Conservation (phyloP, 2,888 invertebrate species). For the Drosophila subquinaria region DNA sequence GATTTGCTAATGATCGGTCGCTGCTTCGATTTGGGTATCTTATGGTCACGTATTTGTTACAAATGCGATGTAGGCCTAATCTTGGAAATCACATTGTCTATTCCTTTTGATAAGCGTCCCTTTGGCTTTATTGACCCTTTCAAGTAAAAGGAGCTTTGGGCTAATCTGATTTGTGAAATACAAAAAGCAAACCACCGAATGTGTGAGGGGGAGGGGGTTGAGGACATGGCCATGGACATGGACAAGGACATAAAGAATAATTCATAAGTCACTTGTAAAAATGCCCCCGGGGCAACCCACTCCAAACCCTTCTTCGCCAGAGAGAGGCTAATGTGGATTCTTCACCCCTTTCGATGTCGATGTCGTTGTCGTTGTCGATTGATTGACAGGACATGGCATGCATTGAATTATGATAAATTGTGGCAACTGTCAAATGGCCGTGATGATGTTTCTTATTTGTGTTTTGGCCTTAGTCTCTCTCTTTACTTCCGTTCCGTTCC, state of each 20-base stretch:
- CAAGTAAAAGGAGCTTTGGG: slow-evolving; percentile 38
- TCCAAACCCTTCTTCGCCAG: slow-evolving; percentile 10
- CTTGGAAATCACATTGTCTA: slow-evolving; percentile 61
- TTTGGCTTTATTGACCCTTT: slow-evolving; percentile 71
- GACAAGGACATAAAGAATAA: slow-evolving; percentile 71
- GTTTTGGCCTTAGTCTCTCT: slow-evolving; percentile 17
- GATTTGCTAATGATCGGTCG: slow-evolving; percentile 16
- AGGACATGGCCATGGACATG: slow-evolving; percentile 15
- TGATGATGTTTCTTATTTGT: slow-evolving; percentile 63
- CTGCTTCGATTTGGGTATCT: slow-evolving; percentile 26
- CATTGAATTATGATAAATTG: slow-evolving; percentile 85
- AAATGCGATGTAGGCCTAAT: slow-evolving; percentile 32
- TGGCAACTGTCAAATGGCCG: slow-evolving; percentile 83
- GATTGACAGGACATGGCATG: slow-evolving; percentile 78
- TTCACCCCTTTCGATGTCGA: slow-evolving; percentile 67
- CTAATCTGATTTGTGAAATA: slow-evolving; percentile 73
- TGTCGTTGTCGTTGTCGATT: slow-evolving; percentile 44
- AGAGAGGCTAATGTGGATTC: slow-evolving; percentile 62
- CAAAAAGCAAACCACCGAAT: slow-evolving; percentile 48
- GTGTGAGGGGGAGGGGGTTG: slow-evolving; percentile 25
- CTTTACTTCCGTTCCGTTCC: slow-evolving; percentile 1
- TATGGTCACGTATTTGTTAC: slow-evolving; percentile 64
- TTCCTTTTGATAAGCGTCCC: slow-evolving; percentile 66
- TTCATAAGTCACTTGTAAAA: slow-evolving; percentile 82
- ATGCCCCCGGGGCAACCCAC: slow-evolving; percentile 19